A percentile compares a stretch with the other conserved stretches of the same genome.
Conservation (phyloP, 2,888 invertebrate genomes). For the Hylaea fasciaria region DNA sequence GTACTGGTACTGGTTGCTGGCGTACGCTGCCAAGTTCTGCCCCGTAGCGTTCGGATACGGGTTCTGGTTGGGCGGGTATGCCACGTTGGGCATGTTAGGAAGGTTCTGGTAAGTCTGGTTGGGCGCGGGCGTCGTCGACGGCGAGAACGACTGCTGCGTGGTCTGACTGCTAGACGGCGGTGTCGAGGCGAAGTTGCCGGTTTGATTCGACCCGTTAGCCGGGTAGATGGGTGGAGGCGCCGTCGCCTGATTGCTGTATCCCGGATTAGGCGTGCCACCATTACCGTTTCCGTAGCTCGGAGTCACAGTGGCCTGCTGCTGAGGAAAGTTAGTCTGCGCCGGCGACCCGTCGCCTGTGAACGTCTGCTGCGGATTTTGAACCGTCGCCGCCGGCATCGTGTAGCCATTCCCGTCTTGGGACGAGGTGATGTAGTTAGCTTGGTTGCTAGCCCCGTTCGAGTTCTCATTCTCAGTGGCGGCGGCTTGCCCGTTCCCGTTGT, state of each 20-base stretch:
- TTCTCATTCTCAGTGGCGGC: slow-evolving; percentile 62
- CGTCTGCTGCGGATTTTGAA: slow-evolving; percentile 62
- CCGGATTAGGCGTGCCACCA: slow-evolving; percentile 47
- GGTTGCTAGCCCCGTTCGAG: slow-evolving; percentile 62
- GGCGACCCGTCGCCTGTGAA: slow-evolving; percentile 63
- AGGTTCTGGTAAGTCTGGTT: slow-evolving; percentile 68
- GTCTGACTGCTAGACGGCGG: slow-evolving; percentile 64
- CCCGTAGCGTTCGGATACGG: slow-evolving; percentile 80
- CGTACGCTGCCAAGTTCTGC: slow-evolving; percentile 78
- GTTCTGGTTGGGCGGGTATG: slow-evolving; percentile 69
- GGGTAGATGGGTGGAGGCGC: slow-evolving; percentile 69
- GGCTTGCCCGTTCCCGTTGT: slow-evolving; percentile 66
- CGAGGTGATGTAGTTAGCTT: slow-evolving; percentile 75
- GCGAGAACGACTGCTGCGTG: slow-evolving; percentile 68
- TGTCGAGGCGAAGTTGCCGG: slow-evolving; percentile 56
- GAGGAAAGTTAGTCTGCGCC: slow-evolving; percentile 60
- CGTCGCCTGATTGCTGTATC: slow-evolving; percentile 56
- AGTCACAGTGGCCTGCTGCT: slow-evolving; percentile 53
- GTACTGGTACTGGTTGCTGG: slow-evolving; percentile 77
- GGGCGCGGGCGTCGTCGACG: slow-evolving; percentile 74
- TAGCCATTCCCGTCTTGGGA: slow-evolving; percentile 70
- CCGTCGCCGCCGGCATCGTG: slow-evolving; percentile 53
- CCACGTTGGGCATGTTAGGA: slow-evolving; percentile 66
- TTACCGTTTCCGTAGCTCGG: slow-evolving; percentile 64
- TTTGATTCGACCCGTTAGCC: slow-evolving; percentile 63